Percentiles rank a stretch among this genome's conserved stretches.
Conservation (phyloP, 2,888 invertebrate genomes). For the Dynastes maya region DNA sequence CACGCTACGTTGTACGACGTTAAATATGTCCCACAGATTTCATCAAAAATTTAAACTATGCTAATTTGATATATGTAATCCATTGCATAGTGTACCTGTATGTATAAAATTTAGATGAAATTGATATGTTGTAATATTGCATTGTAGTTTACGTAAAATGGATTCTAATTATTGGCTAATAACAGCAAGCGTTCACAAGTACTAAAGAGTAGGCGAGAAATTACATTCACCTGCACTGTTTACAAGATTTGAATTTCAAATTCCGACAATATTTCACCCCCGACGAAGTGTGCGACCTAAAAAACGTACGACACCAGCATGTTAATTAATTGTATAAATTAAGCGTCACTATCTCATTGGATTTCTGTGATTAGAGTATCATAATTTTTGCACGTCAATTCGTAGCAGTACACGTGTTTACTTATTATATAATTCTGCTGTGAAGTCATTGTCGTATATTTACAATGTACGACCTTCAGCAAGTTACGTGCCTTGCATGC, state of each 20-base stretch:
- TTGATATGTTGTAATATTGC: no score
- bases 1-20: no score
- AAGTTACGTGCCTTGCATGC: neutral
- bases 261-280: slow-evolving; percentile 5
- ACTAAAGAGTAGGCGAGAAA: slow-evolving; percentile 17
- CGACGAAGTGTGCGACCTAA: neutral
- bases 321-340: slow-evolving; percentile 20
- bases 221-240: slow-evolving; percentile 26
- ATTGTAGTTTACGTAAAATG: no score
- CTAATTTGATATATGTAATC: no score
- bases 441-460: slow-evolving; percentile 5
- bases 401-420: neutral
- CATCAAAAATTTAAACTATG: no score
- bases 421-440: slow-evolving; percentile 13
- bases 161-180: slow-evolving; percentile 1
- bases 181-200: neutral
- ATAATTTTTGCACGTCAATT: slow-evolving; percentile 15
- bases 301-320: neutral
- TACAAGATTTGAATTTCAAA: slow-evolving; percentile 24
- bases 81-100: no score
- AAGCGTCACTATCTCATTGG: neutral
- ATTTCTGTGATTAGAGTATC: neutral
- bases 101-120: no score
- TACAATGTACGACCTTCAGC: neutral
- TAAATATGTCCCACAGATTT: no score